Percentiles rank a stretch among this genome's conserved stretches.
phyloP scores from a whole-genome alignment of 2,888 invertebrate species.

The Nephrotoma guestfalica region DNA sequence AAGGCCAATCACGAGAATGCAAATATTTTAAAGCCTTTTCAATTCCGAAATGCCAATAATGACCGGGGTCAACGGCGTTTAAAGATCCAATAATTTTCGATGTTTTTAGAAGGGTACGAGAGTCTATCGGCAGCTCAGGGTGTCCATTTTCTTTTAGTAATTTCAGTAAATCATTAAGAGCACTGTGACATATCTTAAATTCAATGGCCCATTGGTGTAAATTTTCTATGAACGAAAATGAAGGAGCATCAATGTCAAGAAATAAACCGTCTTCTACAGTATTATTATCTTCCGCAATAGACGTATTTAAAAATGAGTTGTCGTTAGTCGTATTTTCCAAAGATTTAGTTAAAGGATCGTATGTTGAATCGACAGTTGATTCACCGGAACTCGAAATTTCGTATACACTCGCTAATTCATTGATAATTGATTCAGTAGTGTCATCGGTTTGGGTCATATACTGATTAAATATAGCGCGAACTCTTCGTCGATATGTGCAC shows the following conservation, averaged over 20 bases:
- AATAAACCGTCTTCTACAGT: not conserved
- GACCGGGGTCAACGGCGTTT: not conserved
- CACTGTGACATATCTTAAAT: not conserved
- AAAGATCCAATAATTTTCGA: not conserved
- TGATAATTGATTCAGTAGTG: not conserved
- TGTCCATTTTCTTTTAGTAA: not conserved
- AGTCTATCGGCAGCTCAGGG: not conserved
- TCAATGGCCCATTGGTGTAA: no score
- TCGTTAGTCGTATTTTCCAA: not conserved
- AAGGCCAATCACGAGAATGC: not conserved
- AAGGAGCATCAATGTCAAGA: not conserved
- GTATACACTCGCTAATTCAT: not conserved
- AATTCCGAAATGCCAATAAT: no score
- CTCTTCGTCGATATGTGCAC: not conserved
- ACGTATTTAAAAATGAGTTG: not conserved
- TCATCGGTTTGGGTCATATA: not conserved
- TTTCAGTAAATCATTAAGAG: not conserved
- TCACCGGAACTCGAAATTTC: not conserved
- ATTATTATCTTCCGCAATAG: not conserved
- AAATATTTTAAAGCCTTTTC: no score
- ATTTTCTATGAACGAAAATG: not conserved
- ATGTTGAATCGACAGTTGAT: not conserved
- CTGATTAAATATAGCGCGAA: not conserved
- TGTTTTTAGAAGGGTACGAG: not conserved
- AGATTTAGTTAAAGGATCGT: not conserved